These are phyloP conservation scores for Drosophila ambigua DNA, from an alignment of 1,140 invertebrate genomes.

Conservation along the genomic window DNA sequence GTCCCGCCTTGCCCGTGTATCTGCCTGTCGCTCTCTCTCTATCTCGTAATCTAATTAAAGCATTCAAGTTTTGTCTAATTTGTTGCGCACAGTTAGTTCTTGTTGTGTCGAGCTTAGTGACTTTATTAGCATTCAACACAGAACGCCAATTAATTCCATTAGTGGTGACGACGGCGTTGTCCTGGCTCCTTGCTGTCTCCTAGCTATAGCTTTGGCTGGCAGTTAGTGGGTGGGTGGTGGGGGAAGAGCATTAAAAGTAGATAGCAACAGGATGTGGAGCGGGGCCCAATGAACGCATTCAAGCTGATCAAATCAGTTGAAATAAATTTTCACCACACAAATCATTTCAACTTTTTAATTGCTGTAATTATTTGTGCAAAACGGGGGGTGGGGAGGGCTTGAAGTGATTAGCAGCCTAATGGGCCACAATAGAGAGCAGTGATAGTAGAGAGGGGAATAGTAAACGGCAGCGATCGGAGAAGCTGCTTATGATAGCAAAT, in stretches of 20 bases:
- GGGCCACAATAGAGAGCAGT: too few species aligned
- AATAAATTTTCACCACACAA: slow-evolving; percentile 46
- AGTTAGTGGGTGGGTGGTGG: too few species aligned
- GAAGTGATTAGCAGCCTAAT: slow-evolving; percentile 52
- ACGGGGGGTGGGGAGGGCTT: slow-evolving; percentile 7
- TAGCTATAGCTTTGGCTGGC: neutral
- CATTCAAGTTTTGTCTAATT: slow-evolving; percentile 71
- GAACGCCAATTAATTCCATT: slow-evolving; percentile 75
- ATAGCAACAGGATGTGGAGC: neutral
- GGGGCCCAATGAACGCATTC: slow-evolving; percentile 17
- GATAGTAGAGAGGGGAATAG: neutral
- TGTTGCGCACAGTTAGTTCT: slow-evolving; percentile 52
- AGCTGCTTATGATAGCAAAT: slow-evolving; percentile 45
- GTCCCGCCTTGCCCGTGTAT: neutral
- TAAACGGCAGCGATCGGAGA: neutral
- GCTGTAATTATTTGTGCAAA: slow-evolving; percentile 64
- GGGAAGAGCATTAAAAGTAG: slow-evolving; percentile 4
- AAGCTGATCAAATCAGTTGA: slow-evolving; percentile 58
- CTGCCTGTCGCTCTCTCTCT: neutral
- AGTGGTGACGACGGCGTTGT: slow-evolving; percentile 41
- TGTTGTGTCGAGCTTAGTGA: slow-evolving; percentile 50
- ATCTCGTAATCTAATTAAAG: slow-evolving; percentile 62
- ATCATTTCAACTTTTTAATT: slow-evolving; percentile 71
- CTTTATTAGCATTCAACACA: slow-evolving; percentile 74
- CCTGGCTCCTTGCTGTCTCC: slow-evolving; percentile 14